Percentiles rank a stretch among this genome's conserved stretches.
phyloP scores from a whole-genome alignment of 2,888 invertebrate genomes.

The Zhuqinia jingwanae region DNA sequence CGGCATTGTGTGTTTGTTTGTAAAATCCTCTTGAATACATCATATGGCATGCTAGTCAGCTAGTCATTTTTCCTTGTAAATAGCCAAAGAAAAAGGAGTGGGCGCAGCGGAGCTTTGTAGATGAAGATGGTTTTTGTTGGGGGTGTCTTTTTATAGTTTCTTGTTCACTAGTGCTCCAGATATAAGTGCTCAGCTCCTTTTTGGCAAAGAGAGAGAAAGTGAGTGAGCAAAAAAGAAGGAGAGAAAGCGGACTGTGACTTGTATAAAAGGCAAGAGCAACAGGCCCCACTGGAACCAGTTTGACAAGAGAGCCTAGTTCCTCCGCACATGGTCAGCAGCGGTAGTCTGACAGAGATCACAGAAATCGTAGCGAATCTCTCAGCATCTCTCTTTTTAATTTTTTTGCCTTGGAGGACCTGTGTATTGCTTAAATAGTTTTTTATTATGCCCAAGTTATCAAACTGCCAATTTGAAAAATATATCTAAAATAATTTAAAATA shows the following conservation, averaged over 20 bases:
- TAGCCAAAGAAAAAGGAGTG: conserved; percentile 62
- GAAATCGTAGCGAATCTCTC: too few relatives aligned
- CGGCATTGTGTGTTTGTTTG: too few relatives aligned
- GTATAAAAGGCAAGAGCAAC: conserved; percentile 75
- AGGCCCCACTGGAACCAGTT: conserved; percentile 66
- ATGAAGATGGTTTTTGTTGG: conserved; percentile 12
- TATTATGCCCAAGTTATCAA: too few relatives aligned
- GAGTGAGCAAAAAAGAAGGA: too few relatives aligned
- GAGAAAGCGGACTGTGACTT: conserved; percentile 10
- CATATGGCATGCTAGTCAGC: too few relatives aligned
- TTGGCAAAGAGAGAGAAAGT: conserved; percentile 10
- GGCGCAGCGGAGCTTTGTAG: conserved; percentile 47
- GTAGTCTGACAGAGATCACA: too few relatives aligned
- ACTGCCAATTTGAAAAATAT: too few relatives aligned
- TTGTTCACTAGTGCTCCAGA: neutral
- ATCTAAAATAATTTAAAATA: too few relatives aligned
- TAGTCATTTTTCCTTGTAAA: neutral
- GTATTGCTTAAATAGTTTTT: too few relatives aligned
- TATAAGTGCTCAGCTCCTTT: neutral
- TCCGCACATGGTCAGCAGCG: conserved; percentile 5
- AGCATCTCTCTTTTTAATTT: too few relatives aligned
- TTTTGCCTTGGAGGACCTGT: too few relatives aligned
- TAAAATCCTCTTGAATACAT: too few relatives aligned
- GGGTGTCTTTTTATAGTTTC: conserved; percentile 62
- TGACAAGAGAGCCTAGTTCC: conserved; percentile 50